These are phyloP conservation scores for Cephalotes varians DNA, from an alignment of 2,888 invertebrate genomes.

Conservation along the genomic window DNA sequence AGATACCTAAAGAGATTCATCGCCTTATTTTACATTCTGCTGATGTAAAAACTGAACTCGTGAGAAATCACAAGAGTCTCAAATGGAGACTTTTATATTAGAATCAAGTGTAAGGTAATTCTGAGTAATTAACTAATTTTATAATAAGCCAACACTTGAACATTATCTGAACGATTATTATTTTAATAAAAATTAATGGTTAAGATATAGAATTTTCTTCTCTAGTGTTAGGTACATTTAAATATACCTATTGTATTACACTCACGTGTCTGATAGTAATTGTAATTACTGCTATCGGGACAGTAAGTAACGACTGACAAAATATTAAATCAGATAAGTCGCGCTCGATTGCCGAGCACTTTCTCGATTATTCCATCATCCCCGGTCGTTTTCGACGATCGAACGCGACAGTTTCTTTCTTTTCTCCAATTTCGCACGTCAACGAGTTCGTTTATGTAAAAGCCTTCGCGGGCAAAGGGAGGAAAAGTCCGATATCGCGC, in stretches of 20 bases:
- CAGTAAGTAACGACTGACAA: background rate
- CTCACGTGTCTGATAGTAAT: background rate
- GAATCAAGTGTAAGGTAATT: background rate
- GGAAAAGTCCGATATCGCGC: conserved; percentile 47
- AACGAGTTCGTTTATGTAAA: conserved; percentile 66
- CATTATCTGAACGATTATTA: background rate
- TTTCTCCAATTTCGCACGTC: conserved; percentile 64
- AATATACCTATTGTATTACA: background rate
- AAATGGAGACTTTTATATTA: background rate
- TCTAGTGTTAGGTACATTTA: background rate
- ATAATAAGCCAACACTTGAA: background rate
- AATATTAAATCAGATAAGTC: conserved; percentile 28
- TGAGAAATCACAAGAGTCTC: background rate
- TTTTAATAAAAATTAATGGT: background rate
- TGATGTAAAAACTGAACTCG: background rate
- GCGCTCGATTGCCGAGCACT: conserved; percentile 35
- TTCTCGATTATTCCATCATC: conserved; percentile 48
- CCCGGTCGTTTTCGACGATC: conserved; percentile 25
- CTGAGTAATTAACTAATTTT: background rate
- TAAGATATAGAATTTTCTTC: background rate
- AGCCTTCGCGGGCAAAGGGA: conserved; percentile 22
- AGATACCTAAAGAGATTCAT: background rate
- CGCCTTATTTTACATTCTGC: background rate
- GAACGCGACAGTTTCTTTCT: conserved; percentile 46
- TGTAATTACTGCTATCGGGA: background rate